phyloP scores from a whole-genome alignment of 2,888 invertebrate species.

The Biston stratarius region DNA sequence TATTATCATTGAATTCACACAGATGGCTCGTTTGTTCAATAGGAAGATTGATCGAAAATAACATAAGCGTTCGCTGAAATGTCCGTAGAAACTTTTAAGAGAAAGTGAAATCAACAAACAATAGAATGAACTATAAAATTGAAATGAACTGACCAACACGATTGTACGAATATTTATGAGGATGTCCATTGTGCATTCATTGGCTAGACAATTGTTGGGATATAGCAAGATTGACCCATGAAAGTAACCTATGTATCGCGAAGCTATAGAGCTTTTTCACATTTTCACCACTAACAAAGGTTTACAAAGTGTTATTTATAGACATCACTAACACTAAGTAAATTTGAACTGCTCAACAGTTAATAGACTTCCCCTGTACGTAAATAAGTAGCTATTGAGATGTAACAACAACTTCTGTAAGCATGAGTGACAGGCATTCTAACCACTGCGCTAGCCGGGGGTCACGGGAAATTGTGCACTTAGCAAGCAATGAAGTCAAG shows the following conservation, averaged over 20 bases:
- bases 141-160: conserved; percentile 38
- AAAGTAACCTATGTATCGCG: conserved; percentile 24
- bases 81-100: conserved; percentile 38
- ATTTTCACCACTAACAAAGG: conserved; percentile 12
- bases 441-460: conserved; percentile 54
- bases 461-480: conserved; percentile 59
- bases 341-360: conserved; percentile 44
- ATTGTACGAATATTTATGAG: conserved; percentile 42
- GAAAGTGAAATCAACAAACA: conserved; percentile 46
- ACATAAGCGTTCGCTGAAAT: conserved; percentile 35
- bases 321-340: conserved; percentile 39
- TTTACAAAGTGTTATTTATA: conserved; percentile 34
- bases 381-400: conserved; percentile 63
- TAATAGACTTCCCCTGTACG: conserved; percentile 54
- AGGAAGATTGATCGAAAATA: conserved; percentile 41
- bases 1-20: conserved; percentile 68
- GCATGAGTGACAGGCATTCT: conserved; percentile 66
- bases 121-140: conserved; percentile 40
- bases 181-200: conserved; percentile 33
- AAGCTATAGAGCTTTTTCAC: conserved; percentile 8
- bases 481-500: conserved; percentile 59
- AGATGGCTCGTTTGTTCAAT: conserved; percentile 57
- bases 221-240: conserved; percentile 29
- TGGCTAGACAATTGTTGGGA: conserved; percentile 12
- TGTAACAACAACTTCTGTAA: conserved; percentile 67